Conservation (phyloP, 2,113 vertebrate species). For the Apus apus region DNA sequence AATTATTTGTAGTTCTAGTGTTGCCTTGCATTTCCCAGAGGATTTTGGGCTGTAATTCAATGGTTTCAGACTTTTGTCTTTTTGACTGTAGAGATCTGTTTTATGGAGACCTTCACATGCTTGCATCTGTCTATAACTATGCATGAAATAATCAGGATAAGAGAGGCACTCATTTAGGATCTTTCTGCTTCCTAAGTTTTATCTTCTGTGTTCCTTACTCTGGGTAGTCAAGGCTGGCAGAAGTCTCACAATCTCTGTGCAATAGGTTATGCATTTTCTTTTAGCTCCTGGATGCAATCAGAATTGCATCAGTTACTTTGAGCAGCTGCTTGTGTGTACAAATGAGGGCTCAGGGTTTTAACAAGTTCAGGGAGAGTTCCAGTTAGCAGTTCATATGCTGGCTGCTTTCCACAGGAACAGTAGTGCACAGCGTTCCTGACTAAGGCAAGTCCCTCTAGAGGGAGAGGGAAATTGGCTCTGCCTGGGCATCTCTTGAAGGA, state of each 20-base stretch:
- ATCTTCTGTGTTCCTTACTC: background rate
- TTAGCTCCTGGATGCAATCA: background rate
- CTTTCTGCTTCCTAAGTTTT: background rate
- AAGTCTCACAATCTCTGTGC: background rate
- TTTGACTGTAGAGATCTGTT: background rate
- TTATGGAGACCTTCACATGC: background rate
- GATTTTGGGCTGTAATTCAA: background rate
- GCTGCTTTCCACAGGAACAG: background rate
- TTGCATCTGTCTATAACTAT: background rate
- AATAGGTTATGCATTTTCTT: background rate
- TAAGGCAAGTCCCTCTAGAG: background rate
- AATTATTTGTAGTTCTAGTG: background rate
- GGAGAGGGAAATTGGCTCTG: background rate
- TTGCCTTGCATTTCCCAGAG: background rate
- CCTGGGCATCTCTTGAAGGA: background rate
- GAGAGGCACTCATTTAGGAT: background rate
- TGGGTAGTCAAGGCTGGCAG: background rate
- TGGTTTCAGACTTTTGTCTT: background rate
- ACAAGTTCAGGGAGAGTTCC: background rate
- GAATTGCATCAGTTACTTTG: background rate
- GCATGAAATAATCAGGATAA: background rate
- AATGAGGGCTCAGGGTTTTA: background rate
- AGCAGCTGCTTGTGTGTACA: background rate
- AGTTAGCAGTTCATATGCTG: background rate
- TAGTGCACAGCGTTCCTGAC: background rate